Conservation (phyloP, 2,797 vertebrate genomes). For the Chanos chanos region DNA sequence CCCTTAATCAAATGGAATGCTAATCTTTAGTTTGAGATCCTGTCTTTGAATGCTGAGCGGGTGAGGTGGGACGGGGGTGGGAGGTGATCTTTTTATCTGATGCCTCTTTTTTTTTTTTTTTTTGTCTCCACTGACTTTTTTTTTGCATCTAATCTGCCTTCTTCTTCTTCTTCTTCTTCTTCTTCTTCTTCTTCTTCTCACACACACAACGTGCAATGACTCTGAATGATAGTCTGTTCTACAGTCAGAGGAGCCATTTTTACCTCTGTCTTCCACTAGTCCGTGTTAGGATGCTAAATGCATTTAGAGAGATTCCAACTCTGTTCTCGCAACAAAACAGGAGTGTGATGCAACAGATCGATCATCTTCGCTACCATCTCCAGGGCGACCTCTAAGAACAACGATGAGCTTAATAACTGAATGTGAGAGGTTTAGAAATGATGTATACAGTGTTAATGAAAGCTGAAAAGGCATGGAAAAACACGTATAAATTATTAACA, state of each 20-base stretch:
- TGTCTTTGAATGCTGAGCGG: background rate
- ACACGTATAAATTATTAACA: background rate
- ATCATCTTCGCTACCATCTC: background rate
- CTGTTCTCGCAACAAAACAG: too few relatives aligned
- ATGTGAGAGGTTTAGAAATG: background rate
- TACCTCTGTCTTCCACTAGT: too few relatives aligned
- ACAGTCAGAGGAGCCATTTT: too few relatives aligned
- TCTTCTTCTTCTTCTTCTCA: too few relatives aligned
- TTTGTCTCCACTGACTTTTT: too few relatives aligned
- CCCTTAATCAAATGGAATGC: constrained; percentile 52
- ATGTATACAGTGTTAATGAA: constrained; percentile 25
- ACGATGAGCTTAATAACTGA: background rate
- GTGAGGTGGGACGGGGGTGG: too few relatives aligned
- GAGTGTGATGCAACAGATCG: background rate
- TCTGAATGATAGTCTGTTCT: too few relatives aligned
- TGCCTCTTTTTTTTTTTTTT: background rate
- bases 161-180: too few relatives aligned
- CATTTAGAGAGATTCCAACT: too few relatives aligned
- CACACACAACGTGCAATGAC: too few relatives aligned
- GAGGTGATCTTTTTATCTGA: background rate
- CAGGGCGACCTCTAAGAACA: background rate
- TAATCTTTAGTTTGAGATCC: constrained; percentile 33
- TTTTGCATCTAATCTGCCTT: too few relatives aligned
- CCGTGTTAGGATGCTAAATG: too few relatives aligned
- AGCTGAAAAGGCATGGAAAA: constrained; percentile 13